Evolutionary conservation across 2,888 invertebrate genomes (phyloP), one percentile per base, ranked within the genome.

Genomic region (Pseudococcus viburni): DNA sequence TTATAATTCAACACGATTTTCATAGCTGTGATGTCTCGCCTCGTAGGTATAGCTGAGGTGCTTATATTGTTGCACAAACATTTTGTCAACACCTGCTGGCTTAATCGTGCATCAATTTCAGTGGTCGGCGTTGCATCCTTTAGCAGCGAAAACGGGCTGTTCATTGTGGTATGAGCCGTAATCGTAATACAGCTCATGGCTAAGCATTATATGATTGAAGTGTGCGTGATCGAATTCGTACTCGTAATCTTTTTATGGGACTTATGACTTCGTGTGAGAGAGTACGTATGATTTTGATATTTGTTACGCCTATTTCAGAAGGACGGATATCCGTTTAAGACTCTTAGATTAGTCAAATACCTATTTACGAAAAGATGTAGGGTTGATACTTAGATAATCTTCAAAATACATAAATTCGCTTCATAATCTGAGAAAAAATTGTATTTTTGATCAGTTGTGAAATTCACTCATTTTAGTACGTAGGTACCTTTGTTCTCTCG

Each of bases 1-100:
- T 83, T 83, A 83, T 83, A 42, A 83, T 83, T 83, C 80, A 46
- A 46, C 80, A 83, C 80, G 80, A 83, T 83, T 83, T 83, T 83
- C 73, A 6, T 73, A 33, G 73, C 73, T 73, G 73, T 4, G 12
- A 51, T n/a, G 8, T 9, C 6, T 9, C 64, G 7, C 64, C 22
- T 22, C 22, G 64, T 7, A 22, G 11, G 11, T 64, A 19, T 51
- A 33, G 26, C 26, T 33, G 26, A n/a, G 48, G n/a, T 55, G n/a
- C 55, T n/a, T 51, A 59, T 59, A 83, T 46, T 83, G 46, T 83
- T 83, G 46, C 80, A 83, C 80, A 83, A 83, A 83, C 19, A 46
- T 46, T 83, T 83, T 83, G 80, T 83, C 80, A 83, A 83, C 80
- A 83, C 80, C 80, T 46, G 80, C 80, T 83, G 80, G 64, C 64